A percentile compares a stretch with the other conserved stretches of the same genome.
Conservation (phyloP, 2,797 vertebrate species). For the Nannoperca australis region DNA sequence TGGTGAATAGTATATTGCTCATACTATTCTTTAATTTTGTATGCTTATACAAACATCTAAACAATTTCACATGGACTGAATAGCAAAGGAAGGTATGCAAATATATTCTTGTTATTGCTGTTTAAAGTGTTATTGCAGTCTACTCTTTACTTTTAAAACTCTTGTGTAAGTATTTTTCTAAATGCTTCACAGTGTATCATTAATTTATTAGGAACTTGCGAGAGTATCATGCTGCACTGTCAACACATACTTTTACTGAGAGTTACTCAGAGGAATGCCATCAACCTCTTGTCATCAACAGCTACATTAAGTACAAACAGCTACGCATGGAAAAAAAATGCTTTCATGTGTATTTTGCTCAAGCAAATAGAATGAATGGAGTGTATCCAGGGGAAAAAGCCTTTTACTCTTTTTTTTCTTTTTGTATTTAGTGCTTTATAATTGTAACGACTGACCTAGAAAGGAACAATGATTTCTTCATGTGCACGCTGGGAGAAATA, state of each 20-base stretch:
- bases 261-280: slow-evolving; percentile 39
- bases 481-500: neutral
- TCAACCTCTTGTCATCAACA: slow-evolving; percentile 23
- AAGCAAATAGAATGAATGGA: slow-evolving; percentile 22
- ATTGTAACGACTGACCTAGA: neutral
- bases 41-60: neutral
- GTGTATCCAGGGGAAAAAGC: neutral
- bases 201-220: slow-evolving; percentile 47
- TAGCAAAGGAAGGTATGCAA: neutral
- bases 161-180: slow-evolving; percentile 18
- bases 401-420: neutral
- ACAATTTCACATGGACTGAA: neutral
- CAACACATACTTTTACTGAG: slow-evolving; percentile 47
- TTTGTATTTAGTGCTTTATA: slow-evolving; percentile 5
- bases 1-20: neutral
- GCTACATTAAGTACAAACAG: slow-evolving; percentile 45
- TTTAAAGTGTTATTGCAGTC: neutral
- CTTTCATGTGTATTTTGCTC: slow-evolving; percentile 14
- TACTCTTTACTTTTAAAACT: slow-evolving; percentile 11
- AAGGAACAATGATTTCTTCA: neutral
- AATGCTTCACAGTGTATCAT: slow-evolving; percentile 26
- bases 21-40: neutral
- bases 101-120: slow-evolving; percentile 16
- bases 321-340: neutral
- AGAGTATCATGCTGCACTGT: slow-evolving; percentile 32